Evolutionary conservation across 2,113 vertebrate genomes (phyloP).

Genomic region (Micronycteris hirsuta): DNA sequence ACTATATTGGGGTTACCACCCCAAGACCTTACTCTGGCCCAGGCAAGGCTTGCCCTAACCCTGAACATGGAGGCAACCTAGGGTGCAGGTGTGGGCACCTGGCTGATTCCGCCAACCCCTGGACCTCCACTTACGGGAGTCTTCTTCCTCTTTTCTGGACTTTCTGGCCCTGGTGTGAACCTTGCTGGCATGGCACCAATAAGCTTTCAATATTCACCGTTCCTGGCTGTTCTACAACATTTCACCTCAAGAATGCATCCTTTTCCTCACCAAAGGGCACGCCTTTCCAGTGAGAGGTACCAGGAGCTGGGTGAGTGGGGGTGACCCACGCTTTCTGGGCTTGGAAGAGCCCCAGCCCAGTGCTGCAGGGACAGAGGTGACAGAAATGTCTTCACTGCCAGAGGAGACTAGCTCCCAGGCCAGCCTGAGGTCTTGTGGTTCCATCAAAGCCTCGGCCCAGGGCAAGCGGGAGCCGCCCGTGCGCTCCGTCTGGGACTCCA

Average conservation of each 20-base stretch:
- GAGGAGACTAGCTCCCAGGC: background rate
- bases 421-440: accelerated
- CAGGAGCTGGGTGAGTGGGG: background rate
- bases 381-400: background rate
- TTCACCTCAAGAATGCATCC: conserved; percentile 71
- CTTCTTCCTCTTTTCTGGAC: conserved; percentile 26
- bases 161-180: conserved; percentile 33
- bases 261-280: conserved; percentile 27
- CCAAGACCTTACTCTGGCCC: background rate
- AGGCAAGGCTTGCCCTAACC: background rate
- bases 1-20: background rate
- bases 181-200: conserved; percentile 16
- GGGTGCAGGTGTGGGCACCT: background rate
- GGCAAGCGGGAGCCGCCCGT: background rate
- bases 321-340: background rate
- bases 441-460: background rate
- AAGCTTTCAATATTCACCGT: background rate
- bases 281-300: conserved; percentile 38
- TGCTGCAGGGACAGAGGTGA: background rate
- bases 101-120: background rate
- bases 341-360: background rate
- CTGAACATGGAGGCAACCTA: background rate
- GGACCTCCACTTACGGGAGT: background rate
- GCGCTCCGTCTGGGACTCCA: background rate
- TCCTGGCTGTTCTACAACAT: conserved; percentile 43